These are phyloP conservation scores for Scaptodrosophila lebanonensis DNA, from an alignment of 1,140 invertebrate species.

Conservation along the genomic window DNA sequence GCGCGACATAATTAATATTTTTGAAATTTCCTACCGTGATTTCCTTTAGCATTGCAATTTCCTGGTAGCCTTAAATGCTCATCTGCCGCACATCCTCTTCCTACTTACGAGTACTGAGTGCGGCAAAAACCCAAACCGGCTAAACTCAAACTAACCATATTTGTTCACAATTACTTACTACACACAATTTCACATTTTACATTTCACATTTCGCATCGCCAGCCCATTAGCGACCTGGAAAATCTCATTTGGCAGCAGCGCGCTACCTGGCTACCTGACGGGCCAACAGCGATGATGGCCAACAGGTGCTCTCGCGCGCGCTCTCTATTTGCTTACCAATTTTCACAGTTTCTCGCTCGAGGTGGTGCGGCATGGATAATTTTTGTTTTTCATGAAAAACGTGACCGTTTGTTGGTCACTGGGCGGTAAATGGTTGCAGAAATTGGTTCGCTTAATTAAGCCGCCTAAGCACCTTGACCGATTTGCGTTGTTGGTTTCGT, in stretches of 20 bases:
- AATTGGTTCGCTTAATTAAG: conserved; percentile 58
- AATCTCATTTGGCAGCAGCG: conserved; percentile 17
- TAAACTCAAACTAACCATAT: conserved; percentile 9
- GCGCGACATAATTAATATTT: conserved; percentile 42
- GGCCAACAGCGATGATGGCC: too few species aligned
- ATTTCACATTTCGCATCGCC: conserved; percentile 41
- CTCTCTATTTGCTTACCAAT: conserved; percentile 33
- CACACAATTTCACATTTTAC: too few species aligned
- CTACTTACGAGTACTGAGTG: too few species aligned
- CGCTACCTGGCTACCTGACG: too few species aligned
- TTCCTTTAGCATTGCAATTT: conserved; percentile 46
- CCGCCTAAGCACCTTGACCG: conserved; percentile 69
- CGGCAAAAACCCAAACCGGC: too few species aligned
- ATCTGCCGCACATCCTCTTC: conserved; percentile 39
- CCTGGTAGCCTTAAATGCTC: conserved; percentile 37
- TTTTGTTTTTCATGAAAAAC: conserved; percentile 49
- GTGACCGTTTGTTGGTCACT: conserved; percentile 43
- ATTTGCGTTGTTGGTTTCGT: too few species aligned
- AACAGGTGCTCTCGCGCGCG: background rate
- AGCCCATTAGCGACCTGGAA: conserved; percentile 43
- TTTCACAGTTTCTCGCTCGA: conserved; percentile 54
- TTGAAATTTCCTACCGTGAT: conserved; percentile 59
- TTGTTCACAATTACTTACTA: conserved; percentile 19
- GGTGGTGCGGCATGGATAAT: conserved; percentile 30
- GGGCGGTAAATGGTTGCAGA: conserved; percentile 8